Conservation (phyloP, 1,140 invertebrate species). For the Zaprionus ghesquierei region DNA sequence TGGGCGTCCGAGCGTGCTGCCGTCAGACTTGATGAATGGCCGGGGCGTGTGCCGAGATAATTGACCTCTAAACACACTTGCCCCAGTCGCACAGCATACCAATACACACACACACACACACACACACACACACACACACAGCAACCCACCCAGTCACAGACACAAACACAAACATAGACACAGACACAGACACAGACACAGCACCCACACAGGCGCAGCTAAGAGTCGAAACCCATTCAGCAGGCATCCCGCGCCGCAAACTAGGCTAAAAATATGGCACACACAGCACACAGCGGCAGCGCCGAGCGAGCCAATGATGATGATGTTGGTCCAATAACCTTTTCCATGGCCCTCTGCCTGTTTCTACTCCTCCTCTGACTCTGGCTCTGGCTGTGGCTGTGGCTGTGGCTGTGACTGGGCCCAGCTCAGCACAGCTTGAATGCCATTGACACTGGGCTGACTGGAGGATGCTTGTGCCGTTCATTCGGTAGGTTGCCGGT, state of each 20-base stretch:
- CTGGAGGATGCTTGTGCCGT: neutral
- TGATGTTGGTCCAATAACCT: conserved; percentile 64
- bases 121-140: conserved; percentile 10
- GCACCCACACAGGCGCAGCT: neutral
- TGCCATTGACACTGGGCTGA: conserved; percentile 70
- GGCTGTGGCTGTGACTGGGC: no score
- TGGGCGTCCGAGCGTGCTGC: conserved; percentile 44
- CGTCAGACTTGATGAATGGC: conserved; percentile 56
- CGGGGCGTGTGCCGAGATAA: conserved; percentile 56
- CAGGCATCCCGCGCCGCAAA: conserved; percentile 55
- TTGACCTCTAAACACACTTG: conserved; percentile 77
- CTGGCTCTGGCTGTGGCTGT: neutral
- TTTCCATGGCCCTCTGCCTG: conserved; percentile 15
- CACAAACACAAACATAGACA: neutral
- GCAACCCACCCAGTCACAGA: neutral
- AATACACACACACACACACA: neutral
- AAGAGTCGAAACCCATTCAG: conserved; percentile 38
- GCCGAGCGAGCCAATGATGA: conserved; percentile 6
- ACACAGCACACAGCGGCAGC: conserved; percentile 18
- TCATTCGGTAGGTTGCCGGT: conserved; percentile 29
- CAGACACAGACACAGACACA: neutral
- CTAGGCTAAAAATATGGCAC: conserved; percentile 79
- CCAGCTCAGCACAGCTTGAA: conserved; percentile 43
- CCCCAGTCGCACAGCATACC: conserved; percentile 13
- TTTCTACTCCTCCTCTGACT: neutral